Percentiles rank a stretch among this genome's conserved stretches.
Evolutionary conservation across 2,113 vertebrate genomes (phyloP).

Genomic region (Pseudopodoces humilis): DNA sequence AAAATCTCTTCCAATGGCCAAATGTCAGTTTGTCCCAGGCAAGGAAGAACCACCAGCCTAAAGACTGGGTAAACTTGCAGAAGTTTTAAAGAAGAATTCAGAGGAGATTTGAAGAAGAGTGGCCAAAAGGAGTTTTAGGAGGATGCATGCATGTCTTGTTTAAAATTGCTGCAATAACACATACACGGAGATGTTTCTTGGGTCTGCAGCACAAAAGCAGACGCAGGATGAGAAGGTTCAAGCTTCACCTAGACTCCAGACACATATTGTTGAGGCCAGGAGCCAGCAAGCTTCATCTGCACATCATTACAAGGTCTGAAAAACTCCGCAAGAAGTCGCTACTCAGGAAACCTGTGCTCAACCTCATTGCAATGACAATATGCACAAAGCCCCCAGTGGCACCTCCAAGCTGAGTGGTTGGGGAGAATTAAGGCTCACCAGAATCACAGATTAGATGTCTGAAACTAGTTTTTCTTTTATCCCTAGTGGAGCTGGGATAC

Average conservation of each 20-base stretch:
- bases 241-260: background rate
- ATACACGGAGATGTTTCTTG: background rate
- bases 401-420: background rate
- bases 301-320: background rate
- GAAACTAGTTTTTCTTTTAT: background rate
- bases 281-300: background rate
- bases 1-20: background rate
- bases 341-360: background rate
- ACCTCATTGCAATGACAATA: background rate
- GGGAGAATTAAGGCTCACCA: background rate
- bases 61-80: accelerated
- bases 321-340: background rate
- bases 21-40: background rate
- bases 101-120: background rate
- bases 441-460: background rate
- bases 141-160: accelerated
- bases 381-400: background rate
- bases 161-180: background rate
- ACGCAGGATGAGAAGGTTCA: background rate
- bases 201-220: background rate
- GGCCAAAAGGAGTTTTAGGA: background rate
- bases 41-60: background rate
- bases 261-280: accelerated
- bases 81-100: background rate
- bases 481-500: background rate